Conservation (phyloP, 2,113 vertebrate genomes). For the Aphelocoma coerulescens region DNA sequence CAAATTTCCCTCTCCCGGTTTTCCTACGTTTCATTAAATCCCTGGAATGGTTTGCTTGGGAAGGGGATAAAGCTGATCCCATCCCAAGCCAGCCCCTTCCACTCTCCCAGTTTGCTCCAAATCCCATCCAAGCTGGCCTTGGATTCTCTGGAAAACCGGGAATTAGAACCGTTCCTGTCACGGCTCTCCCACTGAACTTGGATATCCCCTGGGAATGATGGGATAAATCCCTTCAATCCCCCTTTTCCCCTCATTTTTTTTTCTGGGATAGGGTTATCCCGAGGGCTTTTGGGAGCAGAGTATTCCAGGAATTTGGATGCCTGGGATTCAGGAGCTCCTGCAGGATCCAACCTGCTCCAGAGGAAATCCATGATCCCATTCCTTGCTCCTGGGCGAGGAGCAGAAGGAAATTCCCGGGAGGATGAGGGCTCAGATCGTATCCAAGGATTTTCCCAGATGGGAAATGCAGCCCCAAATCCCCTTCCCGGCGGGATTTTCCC, state of each 20-base stretch:
- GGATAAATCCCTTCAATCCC: neutral
- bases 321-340: neutral
- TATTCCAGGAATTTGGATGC: rapidly evolving
- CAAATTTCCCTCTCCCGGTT: neutral
- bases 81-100: neutral
- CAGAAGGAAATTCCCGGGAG: neutral
- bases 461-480: neutral
- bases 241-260: neutral
- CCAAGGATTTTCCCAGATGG: neutral
- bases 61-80: neutral
- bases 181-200: neutral
- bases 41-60: neutral
- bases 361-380: neutral
- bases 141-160: neutral
- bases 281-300: neutral
- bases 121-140: rapidly evolving
- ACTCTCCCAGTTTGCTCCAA: neutral
- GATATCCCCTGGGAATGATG: neutral
- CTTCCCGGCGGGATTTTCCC: neutral
- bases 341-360: neutral
- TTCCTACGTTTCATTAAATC: rapidly evolving
- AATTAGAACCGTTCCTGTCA: rapidly evolving
- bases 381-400: neutral
- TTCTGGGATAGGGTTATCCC: neutral
- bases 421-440: rapidly evolving